Evolutionary conservation across 37 sponge, comb jelly and placozoan genomes (phyloP).

Genomic region (Mnemiopsis leidyi): DNA sequence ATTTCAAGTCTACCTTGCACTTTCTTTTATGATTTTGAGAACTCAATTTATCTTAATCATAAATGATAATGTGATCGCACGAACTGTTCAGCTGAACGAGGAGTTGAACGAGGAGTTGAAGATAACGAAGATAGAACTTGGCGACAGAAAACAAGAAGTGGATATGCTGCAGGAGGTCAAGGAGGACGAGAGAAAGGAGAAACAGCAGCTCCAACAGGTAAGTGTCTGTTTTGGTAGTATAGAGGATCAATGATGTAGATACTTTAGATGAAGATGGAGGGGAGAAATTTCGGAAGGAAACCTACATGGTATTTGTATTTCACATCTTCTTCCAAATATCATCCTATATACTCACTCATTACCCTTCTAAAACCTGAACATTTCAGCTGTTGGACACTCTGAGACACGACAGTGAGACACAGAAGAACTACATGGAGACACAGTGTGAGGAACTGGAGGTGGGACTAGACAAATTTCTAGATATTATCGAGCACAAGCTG

Average conservation of each 20-base stretch:
- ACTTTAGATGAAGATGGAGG: too few species aligned
- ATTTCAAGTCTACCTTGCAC: too few species aligned
- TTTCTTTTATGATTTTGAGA: too few species aligned
- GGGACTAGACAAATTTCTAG: conserved; percentile 65
- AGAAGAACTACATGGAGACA: conserved; percentile 44
- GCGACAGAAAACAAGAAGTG: not conserved
- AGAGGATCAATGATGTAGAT: too few species aligned
- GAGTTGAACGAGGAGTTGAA: conserved; percentile 9
- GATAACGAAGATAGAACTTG: conserved; percentile 55
- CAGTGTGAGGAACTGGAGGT: conserved; percentile 66
- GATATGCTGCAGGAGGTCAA: conserved; percentile 48
- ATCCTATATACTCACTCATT: too few species aligned
- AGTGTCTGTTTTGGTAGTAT: not conserved
- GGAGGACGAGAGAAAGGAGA: conserved; percentile 50
- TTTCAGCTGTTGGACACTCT: conserved; percentile 55
- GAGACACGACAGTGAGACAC: conserved; percentile 55
- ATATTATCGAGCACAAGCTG: conserved; percentile 64
- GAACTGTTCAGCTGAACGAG: conserved; percentile 61
- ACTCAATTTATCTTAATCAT: too few species aligned
- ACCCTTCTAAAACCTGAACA: too few species aligned
- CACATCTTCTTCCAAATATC: too few species aligned
- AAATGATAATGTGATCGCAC: too few species aligned
- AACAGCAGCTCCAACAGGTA: conserved; percentile 58
- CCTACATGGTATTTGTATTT: too few species aligned
- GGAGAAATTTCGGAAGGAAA: too few species aligned